Evolutionary conservation across 2,888 invertebrate species (phyloP).

Genomic region (Allophyes oxyacanthae): DNA sequence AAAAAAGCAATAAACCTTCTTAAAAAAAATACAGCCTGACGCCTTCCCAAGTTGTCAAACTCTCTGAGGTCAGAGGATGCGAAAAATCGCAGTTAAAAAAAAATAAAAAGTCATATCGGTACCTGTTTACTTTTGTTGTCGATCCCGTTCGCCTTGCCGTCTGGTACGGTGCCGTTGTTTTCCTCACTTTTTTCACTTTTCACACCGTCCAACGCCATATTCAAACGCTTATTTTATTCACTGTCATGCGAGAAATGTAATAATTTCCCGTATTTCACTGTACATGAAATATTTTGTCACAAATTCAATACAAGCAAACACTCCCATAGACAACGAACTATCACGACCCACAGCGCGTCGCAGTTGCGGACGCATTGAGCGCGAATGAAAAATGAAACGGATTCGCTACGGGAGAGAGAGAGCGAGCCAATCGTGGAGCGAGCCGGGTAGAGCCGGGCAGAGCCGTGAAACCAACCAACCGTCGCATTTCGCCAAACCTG

Average conservation of each 20-base stretch:
- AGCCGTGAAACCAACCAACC: constrained; percentile 34
- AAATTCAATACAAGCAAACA: constrained; percentile 81
- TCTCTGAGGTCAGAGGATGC: constrained; percentile 39
- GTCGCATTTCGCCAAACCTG: constrained; percentile 38
- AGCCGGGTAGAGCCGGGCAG: constrained; percentile 15
- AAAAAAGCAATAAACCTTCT: constrained; percentile 15
- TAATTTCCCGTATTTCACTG: constrained; percentile 74
- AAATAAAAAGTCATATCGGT: constrained; percentile 69
- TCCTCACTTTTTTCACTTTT: constrained; percentile 88
- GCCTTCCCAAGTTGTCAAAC: constrained; percentile 9
- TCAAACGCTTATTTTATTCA: constrained; percentile 82
- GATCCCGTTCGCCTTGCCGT: constrained; percentile 88
- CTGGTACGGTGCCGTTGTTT: constrained; percentile 86
- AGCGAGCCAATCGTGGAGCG: constrained; percentile 58
- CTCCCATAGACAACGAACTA: constrained; percentile 82
- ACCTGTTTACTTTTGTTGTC: constrained; percentile 90
- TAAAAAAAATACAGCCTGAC: constrained; percentile 31
- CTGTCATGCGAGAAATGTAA: constrained; percentile 82
- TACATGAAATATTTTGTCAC: constrained; percentile 74
- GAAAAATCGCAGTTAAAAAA: constrained; percentile 60
- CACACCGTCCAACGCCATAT: constrained; percentile 88
- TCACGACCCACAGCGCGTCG: constrained; percentile 69
- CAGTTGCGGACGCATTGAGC: constrained; percentile 81
- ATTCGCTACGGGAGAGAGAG: constrained; percentile 61
- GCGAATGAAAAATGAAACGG: constrained; percentile 79